Conservation (phyloP, 2,113 vertebrate species). For the Microcebus jonahi region DNA sequence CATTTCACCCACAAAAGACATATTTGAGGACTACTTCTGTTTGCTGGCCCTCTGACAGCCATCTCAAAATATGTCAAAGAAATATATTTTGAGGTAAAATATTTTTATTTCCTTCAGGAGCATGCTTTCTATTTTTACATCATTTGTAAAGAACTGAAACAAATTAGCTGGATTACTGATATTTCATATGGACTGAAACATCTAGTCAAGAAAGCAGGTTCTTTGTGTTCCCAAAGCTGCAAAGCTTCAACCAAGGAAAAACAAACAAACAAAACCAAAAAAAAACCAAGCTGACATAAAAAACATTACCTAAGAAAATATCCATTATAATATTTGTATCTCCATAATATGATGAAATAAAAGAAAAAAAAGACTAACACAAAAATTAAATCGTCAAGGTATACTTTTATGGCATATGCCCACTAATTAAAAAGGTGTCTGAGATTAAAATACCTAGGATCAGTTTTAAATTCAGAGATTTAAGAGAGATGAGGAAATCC, state of each 20-base stretch:
- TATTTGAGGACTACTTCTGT: no score
- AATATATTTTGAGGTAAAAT: no score
- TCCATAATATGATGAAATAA: no score
- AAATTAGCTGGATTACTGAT: not conserved
- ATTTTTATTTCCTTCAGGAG: not conserved
- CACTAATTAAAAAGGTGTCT: not conserved
- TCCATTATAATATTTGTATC: no score
- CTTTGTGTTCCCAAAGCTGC: not conserved
- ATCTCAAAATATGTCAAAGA: no score
- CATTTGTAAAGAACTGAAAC: not conserved
- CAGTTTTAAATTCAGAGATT: conserved; percentile 15
- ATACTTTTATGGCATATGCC: not conserved
- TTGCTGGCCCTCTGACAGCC: no score
- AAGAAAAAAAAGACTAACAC: not conserved
- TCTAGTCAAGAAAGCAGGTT: not conserved
- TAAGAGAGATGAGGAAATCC: not conserved
- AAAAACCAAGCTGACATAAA: not conserved
- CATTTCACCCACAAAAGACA: no score
- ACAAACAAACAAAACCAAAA: not conserved
- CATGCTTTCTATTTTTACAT: not conserved
- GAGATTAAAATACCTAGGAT: not conserved
- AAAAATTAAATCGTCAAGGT: not conserved
- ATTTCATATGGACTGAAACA: not conserved
- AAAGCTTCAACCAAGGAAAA: not conserved
- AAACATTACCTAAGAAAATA: not conserved